Evolutionary conservation across 1,140 invertebrate genomes (phyloP).

Genomic region (Spodoptera frugiperda): DNA sequence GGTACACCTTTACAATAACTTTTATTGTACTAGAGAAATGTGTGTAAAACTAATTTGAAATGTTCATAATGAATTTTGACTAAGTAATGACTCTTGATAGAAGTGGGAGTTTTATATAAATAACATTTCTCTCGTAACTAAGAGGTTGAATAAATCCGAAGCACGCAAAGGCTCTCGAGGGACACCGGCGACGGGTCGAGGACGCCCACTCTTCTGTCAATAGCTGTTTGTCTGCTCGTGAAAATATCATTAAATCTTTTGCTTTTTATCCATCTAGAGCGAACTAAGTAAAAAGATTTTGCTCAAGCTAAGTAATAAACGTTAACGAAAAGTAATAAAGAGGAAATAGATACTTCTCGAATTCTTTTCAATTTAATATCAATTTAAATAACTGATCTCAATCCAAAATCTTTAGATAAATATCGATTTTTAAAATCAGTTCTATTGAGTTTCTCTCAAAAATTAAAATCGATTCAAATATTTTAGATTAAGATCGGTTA

Average conservation of each 20-base stretch:
- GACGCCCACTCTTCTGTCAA: slow-evolving; percentile 9
- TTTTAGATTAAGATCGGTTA: no score
- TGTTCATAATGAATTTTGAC: no score
- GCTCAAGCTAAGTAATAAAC: no score
- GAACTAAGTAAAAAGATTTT: no score
- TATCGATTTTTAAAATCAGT: no score
- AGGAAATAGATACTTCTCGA: no score
- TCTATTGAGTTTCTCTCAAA: no score
- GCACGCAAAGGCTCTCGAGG: slow-evolving; percentile 9
- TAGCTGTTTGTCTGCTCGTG: not conserved
- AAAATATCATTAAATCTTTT: not conserved
- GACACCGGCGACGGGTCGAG: slow-evolving; percentile 15
- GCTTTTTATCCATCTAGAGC: not conserved
- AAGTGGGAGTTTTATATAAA: slow-evolving; percentile 13
- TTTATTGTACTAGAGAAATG: not conserved
- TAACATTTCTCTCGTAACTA: not conserved
- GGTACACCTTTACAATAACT: not conserved
- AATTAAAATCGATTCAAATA: no score
- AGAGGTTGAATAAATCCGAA: slow-evolving; percentile 9
- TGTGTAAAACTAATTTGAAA: not conserved
- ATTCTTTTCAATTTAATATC: no score
- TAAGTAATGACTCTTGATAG: not conserved
- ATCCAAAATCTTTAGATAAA: no score
- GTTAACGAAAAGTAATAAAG: no score
- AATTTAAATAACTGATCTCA: no score